Conservation (phyloP, 2,113 vertebrate species). For the Narcine bancroftii region DNA sequence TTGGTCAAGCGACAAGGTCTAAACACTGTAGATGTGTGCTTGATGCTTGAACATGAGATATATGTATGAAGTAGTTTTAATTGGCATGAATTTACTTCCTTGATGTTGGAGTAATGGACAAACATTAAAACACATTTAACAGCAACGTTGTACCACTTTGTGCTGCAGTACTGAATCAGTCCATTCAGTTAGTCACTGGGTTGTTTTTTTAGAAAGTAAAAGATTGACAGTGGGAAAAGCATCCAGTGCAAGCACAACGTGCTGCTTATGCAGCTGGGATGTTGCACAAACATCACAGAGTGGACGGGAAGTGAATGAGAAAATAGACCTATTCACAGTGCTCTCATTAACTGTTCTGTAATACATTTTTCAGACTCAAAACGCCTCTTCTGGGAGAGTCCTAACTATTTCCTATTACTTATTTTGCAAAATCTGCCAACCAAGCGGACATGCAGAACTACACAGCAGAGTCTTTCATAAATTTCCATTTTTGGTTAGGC, state of each 20-base stretch:
- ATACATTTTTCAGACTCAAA: background rate
- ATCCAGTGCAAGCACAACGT: background rate
- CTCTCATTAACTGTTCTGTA: background rate
- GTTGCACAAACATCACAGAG: background rate
- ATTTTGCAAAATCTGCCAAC: background rate
- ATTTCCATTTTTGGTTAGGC: background rate
- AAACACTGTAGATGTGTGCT: too few species aligned
- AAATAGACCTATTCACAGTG: background rate
- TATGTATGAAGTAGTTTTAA: background rate
- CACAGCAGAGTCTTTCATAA: background rate
- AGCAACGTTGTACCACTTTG: conserved; percentile 4
- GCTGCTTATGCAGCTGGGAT: background rate
- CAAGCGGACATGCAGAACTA: background rate
- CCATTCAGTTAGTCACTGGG: background rate
- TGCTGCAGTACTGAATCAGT: background rate
- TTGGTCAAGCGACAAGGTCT: background rate
- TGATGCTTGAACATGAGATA: background rate
- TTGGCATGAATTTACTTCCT: background rate
- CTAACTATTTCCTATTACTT: background rate
- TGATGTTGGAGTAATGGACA: background rate
- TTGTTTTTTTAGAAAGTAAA: background rate
- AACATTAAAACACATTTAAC: background rate
- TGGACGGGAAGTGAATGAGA: conserved; percentile 5
- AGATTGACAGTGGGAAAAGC: background rate
- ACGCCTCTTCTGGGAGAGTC: background rate